Evolutionary conservation across 2,888 invertebrate species (phyloP).

Genomic region (Caenorhabditis macrosperma): DNA sequence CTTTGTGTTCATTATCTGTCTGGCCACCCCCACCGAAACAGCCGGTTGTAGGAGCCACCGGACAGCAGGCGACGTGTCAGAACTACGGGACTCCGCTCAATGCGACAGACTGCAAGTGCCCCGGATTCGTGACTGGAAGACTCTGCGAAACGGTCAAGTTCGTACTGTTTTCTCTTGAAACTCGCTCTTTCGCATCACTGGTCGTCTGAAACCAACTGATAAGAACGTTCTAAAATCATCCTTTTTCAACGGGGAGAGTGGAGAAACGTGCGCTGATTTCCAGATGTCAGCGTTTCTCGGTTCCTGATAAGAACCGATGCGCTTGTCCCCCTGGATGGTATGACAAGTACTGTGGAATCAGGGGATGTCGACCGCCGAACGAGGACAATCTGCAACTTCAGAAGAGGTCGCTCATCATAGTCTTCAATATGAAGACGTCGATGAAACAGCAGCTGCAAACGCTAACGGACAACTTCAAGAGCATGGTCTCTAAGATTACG

Average conservation of each 20-base stretch:
- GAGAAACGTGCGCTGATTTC: not conserved
- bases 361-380: slow-evolving; percentile 59
- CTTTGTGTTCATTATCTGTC: not conserved
- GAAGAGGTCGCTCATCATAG: slow-evolving; percentile 48
- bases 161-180: slow-evolving; percentile 4
- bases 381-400: slow-evolving; percentile 51
- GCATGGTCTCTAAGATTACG: slow-evolving; percentile 17
- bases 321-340: slow-evolving; percentile 63
- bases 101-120: slow-evolving; percentile 49
- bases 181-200: not conserved
- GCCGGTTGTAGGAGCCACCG: slow-evolving; percentile 4
- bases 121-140: slow-evolving; percentile 38
- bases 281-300: slow-evolving; percentile 55
- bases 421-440: slow-evolving; percentile 49
- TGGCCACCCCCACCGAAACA: not conserved
- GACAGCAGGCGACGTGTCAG: slow-evolving; percentile 23
- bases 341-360: slow-evolving; percentile 52
- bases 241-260: not conserved
- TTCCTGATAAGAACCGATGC: slow-evolving; percentile 56
- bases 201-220: not conserved
- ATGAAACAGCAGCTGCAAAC: slow-evolving; percentile 40
- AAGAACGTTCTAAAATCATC: not conserved
- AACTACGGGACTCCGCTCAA: slow-evolving; percentile 54
- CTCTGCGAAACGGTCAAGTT: slow-evolving; percentile 54
- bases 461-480: slow-evolving; percentile 17